Conservation (phyloP, 2,888 invertebrate genomes). For the Diarsia brunnea region DNA sequence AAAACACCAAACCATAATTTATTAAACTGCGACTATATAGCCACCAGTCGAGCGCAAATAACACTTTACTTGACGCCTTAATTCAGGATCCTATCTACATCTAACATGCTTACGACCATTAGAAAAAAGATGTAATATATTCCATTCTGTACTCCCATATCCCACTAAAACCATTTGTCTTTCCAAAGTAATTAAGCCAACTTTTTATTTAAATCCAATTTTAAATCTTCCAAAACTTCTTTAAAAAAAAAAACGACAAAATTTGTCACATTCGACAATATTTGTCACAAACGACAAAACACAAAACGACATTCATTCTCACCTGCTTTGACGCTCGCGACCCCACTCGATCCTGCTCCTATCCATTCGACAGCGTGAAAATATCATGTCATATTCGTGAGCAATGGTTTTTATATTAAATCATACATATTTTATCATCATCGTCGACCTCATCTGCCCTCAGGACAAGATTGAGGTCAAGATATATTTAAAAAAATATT, state of each 20-base stretch:
- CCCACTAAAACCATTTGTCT: background rate
- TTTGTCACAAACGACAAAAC: conserved; percentile 28
- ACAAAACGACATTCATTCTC: conserved; percentile 76
- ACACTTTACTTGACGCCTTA: background rate
- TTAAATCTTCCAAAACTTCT: background rate
- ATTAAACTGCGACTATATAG: background rate
- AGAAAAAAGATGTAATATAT: background rate
- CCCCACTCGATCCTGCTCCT: conserved; percentile 86
- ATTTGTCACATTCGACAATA: background rate
- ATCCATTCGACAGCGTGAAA: conserved; percentile 81
- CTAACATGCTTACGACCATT: background rate
- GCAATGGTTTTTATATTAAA: background rate
- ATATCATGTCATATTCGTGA: conserved; percentile 63
- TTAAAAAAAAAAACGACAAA: background rate
- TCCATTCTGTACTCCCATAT: conserved; percentile 17
- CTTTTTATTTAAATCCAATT: background rate
- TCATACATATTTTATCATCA: no score
- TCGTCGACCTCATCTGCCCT: no score
- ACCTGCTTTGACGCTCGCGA: conserved; percentile 87
- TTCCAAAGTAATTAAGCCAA: background rate
- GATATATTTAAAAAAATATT: no score
- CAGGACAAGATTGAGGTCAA: no score
- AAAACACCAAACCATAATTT: background rate
- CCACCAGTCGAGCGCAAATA: background rate
- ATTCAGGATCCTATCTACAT: background rate